These are phyloP conservation scores for Eulacestoma nigropectus DNA, from an alignment of 2,113 vertebrate genomes.

Conservation along the genomic window DNA sequence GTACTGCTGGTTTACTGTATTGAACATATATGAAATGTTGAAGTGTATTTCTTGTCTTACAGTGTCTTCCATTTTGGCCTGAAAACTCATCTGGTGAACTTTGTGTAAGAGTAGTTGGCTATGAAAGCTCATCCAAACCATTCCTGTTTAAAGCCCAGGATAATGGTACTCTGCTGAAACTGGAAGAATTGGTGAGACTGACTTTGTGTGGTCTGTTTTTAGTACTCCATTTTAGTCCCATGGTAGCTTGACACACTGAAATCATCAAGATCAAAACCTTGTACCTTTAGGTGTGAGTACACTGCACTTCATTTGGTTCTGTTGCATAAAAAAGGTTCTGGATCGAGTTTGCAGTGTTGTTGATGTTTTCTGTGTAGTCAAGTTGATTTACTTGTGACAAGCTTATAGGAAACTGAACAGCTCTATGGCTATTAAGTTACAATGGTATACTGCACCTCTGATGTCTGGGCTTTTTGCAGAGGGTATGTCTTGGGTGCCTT, in stretches of 20 bases:
- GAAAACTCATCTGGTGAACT: slow-evolving; percentile 82
- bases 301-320: background rate
- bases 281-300: background rate
- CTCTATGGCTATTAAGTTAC: background rate
- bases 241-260: background rate
- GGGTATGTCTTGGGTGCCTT: background rate
- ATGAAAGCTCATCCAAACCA: slow-evolving; percentile 76
- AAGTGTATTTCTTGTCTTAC: background rate
- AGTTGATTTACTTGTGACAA: background rate
- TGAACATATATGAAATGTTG: fast-evolving
- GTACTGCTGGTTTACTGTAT: background rate
- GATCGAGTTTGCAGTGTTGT: background rate
- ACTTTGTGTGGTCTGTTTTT: background rate
- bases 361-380: background rate
- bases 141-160: slow-evolving; percentile 88
- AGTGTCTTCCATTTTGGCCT: slow-evolving; percentile 98
- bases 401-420: background rate
- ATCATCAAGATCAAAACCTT: background rate
- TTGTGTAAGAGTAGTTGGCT: slow-evolving; percentile 86
- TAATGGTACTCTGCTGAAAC: slow-evolving; percentile 86
- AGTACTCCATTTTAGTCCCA: background rate
- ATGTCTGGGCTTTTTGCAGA: background rate
- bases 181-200: slow-evolving; percentile 80
- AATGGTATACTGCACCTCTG: background rate
- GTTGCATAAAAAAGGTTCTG: background rate